Conservation (phyloP, 2,797 vertebrate species). For the Aeoliscus strigatus region DNA sequence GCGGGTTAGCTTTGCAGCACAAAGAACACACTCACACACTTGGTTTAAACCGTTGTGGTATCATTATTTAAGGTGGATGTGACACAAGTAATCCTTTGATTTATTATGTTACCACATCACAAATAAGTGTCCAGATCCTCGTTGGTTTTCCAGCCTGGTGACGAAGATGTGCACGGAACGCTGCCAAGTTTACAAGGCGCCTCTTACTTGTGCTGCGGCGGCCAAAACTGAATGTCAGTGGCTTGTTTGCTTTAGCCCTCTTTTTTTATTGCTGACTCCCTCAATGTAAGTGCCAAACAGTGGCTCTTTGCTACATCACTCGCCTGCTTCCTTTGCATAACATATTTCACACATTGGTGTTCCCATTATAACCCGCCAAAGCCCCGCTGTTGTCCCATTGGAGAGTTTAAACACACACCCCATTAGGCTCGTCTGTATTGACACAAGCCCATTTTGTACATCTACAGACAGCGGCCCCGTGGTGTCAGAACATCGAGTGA, state of each 20-base stretch:
- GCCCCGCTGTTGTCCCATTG: constrained; percentile 58
- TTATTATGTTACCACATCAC: too few species aligned
- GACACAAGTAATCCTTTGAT: too few species aligned
- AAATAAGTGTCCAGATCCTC: too few species aligned
- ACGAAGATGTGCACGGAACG: too few species aligned
- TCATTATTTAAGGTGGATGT: too few species aligned
- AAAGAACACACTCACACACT: too few species aligned
- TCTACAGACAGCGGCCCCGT: constrained; percentile 34
- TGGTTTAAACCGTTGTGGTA: too few species aligned
- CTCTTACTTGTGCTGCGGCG: constrained; percentile 27
- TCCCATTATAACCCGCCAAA: constrained; percentile 66
- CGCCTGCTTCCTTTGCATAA: constrained; percentile 67
- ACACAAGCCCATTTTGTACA: constrained; percentile 62
- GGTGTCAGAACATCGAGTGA: constrained; percentile 6
- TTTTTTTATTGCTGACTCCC: constrained; percentile 67
- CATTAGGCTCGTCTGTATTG: constrained; percentile 71
- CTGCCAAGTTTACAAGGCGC: constrained; percentile 39
- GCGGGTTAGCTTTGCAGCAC: too few species aligned
- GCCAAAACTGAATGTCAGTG: constrained; percentile 50
- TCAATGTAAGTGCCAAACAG: constrained; percentile 59
- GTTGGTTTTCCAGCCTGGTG: too few species aligned
- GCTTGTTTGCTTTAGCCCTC: constrained; percentile 60
- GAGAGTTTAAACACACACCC: constrained; percentile 67
- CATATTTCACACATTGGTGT: constrained; percentile 77
- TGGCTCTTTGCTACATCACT: constrained; percentile 55